Evolutionary conservation across 2,113 vertebrate genomes (phyloP), one percentile per base, ranked within the genome.

Genomic region (Ia io): DNA sequence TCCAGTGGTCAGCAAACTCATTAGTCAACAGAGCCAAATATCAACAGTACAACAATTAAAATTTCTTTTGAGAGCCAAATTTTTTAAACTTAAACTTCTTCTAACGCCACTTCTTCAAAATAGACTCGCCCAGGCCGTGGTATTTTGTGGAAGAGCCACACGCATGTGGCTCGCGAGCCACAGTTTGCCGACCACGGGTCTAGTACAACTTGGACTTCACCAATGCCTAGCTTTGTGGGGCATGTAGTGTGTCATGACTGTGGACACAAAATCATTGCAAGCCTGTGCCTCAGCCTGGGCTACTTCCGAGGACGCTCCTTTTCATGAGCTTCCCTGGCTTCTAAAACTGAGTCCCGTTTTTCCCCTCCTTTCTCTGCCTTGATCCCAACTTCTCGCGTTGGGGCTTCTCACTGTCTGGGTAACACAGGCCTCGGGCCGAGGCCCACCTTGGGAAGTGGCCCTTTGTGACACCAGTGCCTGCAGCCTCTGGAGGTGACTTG

Each of bases 161-260:
- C 37, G 2, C 37, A 37, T 3, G 37, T 2, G 37, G 37, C 37
- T 4, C 2, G 4, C 2, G 37, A 37, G 37, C 37, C 37, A 4
- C 37, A 37, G 37, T 37, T 37, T 37, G 37, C 37, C 37, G 37
- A 37, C 37, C 37, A 37, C 37, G 37, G 37, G 37, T 77, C n/a
- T 49, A 56, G 74, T 89, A 82, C 42, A 71, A 47, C 86, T 17
- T 32, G 91, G 83, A 44, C 23, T 49, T 71, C 84, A 56, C 22
- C 91, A 65, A 35, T 49, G 77, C 94, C 89, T 49, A 53, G 56
- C 70, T 90, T 61, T 25, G 23, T 13, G 30, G 30, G 91, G 63
- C 88, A 30, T 73, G 96, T 96, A 97, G 96, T 97, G 97, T 95
- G 95, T 91, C 14, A 11, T 3, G 88, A 28, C 1, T 10, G 69